phyloP scores from a whole-genome alignment of 1,140 invertebrate genomes.

The Stenopsyche tienmushanensis region DNA sequence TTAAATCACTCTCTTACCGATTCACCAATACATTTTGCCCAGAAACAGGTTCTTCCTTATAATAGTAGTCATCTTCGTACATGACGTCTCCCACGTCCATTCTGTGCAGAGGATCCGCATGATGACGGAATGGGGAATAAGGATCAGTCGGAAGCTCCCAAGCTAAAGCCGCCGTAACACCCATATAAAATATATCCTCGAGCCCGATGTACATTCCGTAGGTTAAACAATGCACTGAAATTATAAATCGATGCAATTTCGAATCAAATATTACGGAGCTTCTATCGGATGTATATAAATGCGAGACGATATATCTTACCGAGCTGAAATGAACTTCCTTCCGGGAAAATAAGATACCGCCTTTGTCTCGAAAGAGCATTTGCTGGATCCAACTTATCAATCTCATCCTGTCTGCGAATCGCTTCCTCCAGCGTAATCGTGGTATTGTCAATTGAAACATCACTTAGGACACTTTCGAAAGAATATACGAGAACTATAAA shows the following conservation, averaged over 20 bases:
- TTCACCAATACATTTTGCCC: slow-evolving; percentile 13
- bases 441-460: not conserved
- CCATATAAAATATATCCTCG: slow-evolving; percentile 63
- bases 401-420: slow-evolving; percentile 42
- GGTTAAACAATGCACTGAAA: slow-evolving; percentile 66
- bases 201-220: slow-evolving; percentile 57
- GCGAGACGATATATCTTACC: no score
- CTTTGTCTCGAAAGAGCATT: slow-evolving; percentile 61
- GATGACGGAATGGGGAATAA: slow-evolving; percentile 50
- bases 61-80: slow-evolving; percentile 44
- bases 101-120: slow-evolving; percentile 52
- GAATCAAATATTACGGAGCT: no score
- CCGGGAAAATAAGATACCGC: slow-evolving; percentile 75
- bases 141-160: slow-evolving; percentile 70
- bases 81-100: slow-evolving; percentile 45
- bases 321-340: slow-evolving; percentile 74
- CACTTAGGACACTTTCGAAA: not conserved
- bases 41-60: not conserved
- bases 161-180: slow-evolving; percentile 70
- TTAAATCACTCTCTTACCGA: no score
- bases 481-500: not conserved
- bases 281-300: no score
- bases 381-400: slow-evolving; percentile 33
- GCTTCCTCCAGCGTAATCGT: slow-evolving; percentile 23
- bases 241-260: not conserved